Percentiles rank a stretch among this genome's conserved stretches.
Evolutionary conservation across 2,888 invertebrate genomes (phyloP).

Genomic region (Yponomeuta sedellus): DNA sequence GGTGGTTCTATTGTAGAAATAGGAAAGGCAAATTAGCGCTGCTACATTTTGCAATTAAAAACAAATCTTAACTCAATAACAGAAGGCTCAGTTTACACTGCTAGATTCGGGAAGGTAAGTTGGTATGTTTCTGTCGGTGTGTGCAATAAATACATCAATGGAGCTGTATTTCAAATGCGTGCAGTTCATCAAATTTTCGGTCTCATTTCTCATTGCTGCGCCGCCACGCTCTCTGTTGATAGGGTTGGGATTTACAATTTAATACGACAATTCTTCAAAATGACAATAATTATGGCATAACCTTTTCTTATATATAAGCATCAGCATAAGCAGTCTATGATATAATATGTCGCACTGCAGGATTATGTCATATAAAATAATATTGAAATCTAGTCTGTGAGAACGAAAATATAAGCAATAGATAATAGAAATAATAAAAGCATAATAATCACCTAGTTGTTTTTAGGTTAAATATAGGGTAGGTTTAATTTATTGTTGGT

Average conservation of each 20-base stretch:
- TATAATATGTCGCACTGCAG: no score
- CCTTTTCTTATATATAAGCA: no score
- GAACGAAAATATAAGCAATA: no score
- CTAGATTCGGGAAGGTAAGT: slow-evolving; percentile 6
- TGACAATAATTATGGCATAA: no score
- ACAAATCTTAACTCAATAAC: slow-evolving; percentile 18
- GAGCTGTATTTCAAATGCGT: slow-evolving; percentile 46
- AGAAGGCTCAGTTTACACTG: slow-evolving; percentile 28
- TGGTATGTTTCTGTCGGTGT: slow-evolving; percentile 21
- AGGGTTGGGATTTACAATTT: slow-evolving; percentile 2
- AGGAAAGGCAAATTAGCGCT: slow-evolving; percentile 13
- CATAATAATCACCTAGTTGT: no score
- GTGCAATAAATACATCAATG: slow-evolving; percentile 56
- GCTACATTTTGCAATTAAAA: slow-evolving; percentile 22
- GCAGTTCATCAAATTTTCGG: slow-evolving; percentile 62
- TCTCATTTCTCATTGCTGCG: slow-evolving; percentile 57
- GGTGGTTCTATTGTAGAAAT: slow-evolving; percentile 15
- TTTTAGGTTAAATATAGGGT: no score
- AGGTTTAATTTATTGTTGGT: no score
- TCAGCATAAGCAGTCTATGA: no score
- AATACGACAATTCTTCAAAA: no score
- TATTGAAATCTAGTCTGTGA: no score
- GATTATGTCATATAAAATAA: no score
- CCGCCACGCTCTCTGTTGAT: slow-evolving; percentile 26
- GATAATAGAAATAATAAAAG: no score